Evolutionary conservation across 64 coral and sea anemone genomes (phyloP).

Genomic region (Exaiptasia diaphana): DNA sequence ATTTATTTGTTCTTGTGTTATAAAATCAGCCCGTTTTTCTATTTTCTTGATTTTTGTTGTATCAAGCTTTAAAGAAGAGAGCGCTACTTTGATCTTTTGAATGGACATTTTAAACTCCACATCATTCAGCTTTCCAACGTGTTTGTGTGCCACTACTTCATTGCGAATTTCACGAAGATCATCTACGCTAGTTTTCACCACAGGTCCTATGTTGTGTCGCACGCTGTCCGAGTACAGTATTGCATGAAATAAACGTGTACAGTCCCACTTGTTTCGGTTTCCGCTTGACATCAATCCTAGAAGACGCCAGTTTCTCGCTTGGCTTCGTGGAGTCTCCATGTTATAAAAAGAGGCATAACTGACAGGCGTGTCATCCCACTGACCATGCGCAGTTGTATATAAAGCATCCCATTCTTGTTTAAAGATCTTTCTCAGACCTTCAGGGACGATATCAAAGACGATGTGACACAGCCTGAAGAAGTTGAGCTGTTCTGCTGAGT

Average conservation of each 20-base stretch:
- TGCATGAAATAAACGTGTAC: conserved; percentile 36
- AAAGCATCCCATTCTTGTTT: conserved; percentile 33
- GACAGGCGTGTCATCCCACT: conserved; percentile 21
- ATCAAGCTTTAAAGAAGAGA: neutral
- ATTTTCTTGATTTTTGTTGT: neutral
- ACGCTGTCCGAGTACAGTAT: conserved; percentile 36
- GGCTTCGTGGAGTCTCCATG: neutral
- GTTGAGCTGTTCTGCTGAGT: neutral
- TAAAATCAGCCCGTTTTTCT: conserved; percentile 6
- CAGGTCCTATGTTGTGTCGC: neutral
- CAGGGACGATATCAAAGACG: neutral
- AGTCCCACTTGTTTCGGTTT: conserved; percentile 16
- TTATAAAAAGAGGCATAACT: neutral
- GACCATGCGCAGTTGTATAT: conserved; percentile 4
- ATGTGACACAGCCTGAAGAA: neutral
- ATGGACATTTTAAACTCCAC: neutral
- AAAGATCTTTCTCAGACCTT: conserved; percentile 18
- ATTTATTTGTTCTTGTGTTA: neutral
- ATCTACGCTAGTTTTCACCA: neutral
- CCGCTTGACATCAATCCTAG: conserved; percentile 6
- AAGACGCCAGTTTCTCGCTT: neutral
- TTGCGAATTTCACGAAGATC: conserved; percentile 31
- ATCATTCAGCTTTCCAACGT: neutral
- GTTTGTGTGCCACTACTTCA: neutral
- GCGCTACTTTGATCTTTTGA: neutral